A percentile compares a stretch with the other conserved stretches of the same genome.
Evolutionary conservation across 1,140 invertebrate genomes (phyloP).

Genomic region (Drosophila chauvacae): DNA sequence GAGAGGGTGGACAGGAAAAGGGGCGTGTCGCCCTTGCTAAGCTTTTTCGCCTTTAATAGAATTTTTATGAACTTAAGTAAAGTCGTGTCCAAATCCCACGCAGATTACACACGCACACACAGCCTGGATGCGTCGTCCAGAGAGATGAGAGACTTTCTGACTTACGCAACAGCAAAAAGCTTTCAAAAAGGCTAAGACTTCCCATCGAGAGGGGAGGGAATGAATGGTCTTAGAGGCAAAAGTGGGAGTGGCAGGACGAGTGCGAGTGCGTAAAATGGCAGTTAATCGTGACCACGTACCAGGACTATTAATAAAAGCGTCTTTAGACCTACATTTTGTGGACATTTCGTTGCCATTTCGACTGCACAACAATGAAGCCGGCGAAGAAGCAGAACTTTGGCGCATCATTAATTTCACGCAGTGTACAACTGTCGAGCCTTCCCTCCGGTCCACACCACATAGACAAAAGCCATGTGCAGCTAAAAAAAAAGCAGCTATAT

Average conservation of each 20-base stretch:
- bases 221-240: slow-evolving; percentile 1
- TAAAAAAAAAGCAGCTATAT: slow-evolving; percentile 19
- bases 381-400: slow-evolving; percentile 67
- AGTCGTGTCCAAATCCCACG: slow-evolving; percentile 79
- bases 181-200: slow-evolving; percentile 75
- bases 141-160: slow-evolving; percentile 64
- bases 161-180: slow-evolving; percentile 82
- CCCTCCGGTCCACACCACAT: slow-evolving; percentile 17
- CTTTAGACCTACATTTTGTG: slow-evolving; percentile 80
- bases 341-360: slow-evolving; percentile 69
- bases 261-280: slow-evolving; percentile 77
- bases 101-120: slow-evolving; percentile 64
- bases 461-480: slow-evolving; percentile 57
- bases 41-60: slow-evolving; percentile 73
- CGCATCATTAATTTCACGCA: slow-evolving; percentile 82
- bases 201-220: slow-evolving; percentile 13
- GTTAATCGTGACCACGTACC: slow-evolving; percentile 81
- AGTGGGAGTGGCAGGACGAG: slow-evolving; percentile 48
- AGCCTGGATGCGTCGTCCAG: slow-evolving; percentile 17
- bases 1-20: slow-evolving; percentile 6
- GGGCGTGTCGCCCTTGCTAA: slow-evolving; percentile 36
- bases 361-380: slow-evolving; percentile 51
- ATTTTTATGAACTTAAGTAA: slow-evolving; percentile 82
- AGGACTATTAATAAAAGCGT: slow-evolving; percentile 82
- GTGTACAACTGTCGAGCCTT: slow-evolving; percentile 75